Conservation (phyloP, 2,888 invertebrate genomes). For the Scaeva pyrastri region DNA sequence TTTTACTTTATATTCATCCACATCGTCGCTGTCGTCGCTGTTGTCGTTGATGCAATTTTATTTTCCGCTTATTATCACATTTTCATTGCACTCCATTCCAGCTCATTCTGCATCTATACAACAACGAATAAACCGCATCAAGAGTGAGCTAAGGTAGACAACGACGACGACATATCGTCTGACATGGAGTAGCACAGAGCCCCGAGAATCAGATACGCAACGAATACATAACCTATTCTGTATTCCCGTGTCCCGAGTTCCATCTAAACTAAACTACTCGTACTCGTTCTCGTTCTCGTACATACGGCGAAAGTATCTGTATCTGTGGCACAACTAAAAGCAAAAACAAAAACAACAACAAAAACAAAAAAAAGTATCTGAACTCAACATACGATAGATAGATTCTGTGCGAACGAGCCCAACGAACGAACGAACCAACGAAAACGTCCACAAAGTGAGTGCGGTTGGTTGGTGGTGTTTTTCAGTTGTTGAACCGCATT, state of each 20-base stretch:
- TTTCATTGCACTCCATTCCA: conserved; percentile 59
- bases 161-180: conserved; percentile 66
- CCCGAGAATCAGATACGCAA: conserved; percentile 25
- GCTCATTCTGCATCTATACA: conserved; percentile 33
- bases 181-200: conserved; percentile 5
- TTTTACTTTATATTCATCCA: conserved; percentile 21
- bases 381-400: conserved; percentile 15
- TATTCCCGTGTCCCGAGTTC: not conserved
- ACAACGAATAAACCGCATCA: conserved; percentile 17
- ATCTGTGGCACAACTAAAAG: not conserved
- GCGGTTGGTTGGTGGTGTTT: conserved; percentile 33
- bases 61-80: conserved; percentile 70
- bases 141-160: conserved; percentile 47
- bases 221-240: conserved; percentile 8
- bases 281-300: not conserved
- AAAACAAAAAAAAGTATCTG: too few species aligned
- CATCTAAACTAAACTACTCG: conserved; percentile 19
- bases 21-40: too few species aligned
- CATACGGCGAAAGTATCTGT: conserved; percentile 36
- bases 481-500: conserved; percentile 72
- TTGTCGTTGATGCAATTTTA: conserved; percentile 61
- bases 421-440: conserved; percentile 11
- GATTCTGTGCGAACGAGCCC: conserved; percentile 39
- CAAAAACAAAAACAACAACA: too few species aligned
- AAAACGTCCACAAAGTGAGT: conserved; percentile 32